phyloP scores from a whole-genome alignment of 2,113 vertebrate species.

The Pholis gunnellus region DNA sequence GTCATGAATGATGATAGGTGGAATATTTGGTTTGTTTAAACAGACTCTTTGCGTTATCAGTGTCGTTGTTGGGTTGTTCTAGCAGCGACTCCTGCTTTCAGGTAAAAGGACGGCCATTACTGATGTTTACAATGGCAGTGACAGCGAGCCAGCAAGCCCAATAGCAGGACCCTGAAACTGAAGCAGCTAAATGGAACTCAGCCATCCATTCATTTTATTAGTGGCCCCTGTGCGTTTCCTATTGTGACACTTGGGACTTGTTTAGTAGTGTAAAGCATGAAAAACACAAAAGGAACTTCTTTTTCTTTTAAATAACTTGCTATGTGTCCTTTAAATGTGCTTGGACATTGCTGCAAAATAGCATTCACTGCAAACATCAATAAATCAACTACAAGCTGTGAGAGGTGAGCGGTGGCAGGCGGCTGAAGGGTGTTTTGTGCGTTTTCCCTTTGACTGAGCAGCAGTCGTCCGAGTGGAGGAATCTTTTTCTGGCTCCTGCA shows the following conservation, averaged over 20 bases:
- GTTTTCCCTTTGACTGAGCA: constrained; percentile 53
- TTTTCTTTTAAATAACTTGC: constrained; percentile 1
- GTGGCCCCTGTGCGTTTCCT: background rate
- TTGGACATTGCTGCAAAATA: background rate
- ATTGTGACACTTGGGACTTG: background rate
- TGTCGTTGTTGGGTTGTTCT: background rate
- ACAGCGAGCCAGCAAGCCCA: background rate
- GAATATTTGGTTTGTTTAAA: background rate
- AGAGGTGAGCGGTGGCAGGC: constrained; percentile 11
- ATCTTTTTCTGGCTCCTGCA: constrained; percentile 63
- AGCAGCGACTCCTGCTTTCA: background rate
- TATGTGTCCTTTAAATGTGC: background rate
- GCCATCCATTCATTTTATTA: background rate
- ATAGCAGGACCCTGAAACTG: background rate
- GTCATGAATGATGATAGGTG: background rate
- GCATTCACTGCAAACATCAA: background rate
- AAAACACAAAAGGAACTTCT: background rate
- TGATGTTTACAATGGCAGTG: background rate
- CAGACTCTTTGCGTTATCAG: background rate
- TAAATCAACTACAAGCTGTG: constrained; percentile 23
- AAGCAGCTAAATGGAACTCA: constrained; percentile 6
- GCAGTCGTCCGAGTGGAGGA: constrained; percentile 54
- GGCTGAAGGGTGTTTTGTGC: constrained; percentile 34
- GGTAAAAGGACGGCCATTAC: background rate
- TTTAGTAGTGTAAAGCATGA: background rate